Conservation (phyloP, 1,140 invertebrate species). For the Halyomorpha halys region DNA sequence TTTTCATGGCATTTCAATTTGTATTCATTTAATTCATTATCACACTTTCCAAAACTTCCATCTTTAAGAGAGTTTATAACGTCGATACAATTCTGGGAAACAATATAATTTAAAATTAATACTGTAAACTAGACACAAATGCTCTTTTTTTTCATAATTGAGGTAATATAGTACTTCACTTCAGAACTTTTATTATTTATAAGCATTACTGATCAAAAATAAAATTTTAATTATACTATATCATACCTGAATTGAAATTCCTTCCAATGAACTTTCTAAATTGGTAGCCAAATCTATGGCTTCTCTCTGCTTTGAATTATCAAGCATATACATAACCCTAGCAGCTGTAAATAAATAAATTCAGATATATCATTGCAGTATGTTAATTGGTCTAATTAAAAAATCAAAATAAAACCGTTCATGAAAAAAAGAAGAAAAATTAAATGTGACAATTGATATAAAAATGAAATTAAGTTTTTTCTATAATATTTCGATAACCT, state of each 20-base stretch:
- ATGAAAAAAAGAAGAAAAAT: background rate
- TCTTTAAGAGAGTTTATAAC: conserved; percentile 62
- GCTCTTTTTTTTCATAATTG: background rate
- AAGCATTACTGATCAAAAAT: background rate
- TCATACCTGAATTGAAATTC: conserved; percentile 46
- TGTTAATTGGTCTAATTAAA: too few species aligned
- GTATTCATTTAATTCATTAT: conserved; percentile 51
- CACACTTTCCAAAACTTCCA: conserved; percentile 67
- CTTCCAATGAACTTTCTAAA: conserved; percentile 44
- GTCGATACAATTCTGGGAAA: conserved; percentile 58
- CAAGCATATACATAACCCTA: conserved; percentile 56
- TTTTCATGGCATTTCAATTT: conserved; percentile 55
- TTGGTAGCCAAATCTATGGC: conserved; percentile 52
- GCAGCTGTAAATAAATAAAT: conserved; percentile 39
- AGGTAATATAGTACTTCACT: background rate
- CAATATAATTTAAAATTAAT: conserved; percentile 26
- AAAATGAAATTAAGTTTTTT: too few species aligned
- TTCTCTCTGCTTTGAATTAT: conserved; percentile 45
- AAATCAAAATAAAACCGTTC: background rate
- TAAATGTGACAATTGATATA: too few species aligned
- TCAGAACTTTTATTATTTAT: background rate
- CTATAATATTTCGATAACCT: too few species aligned
- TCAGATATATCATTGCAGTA: too few species aligned
- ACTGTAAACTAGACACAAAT: background rate
- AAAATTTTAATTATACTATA: conserved; percentile 19